phyloP scores from a whole-genome alignment of 2,797 vertebrate species.

The Myotis pilosus region DNA sequence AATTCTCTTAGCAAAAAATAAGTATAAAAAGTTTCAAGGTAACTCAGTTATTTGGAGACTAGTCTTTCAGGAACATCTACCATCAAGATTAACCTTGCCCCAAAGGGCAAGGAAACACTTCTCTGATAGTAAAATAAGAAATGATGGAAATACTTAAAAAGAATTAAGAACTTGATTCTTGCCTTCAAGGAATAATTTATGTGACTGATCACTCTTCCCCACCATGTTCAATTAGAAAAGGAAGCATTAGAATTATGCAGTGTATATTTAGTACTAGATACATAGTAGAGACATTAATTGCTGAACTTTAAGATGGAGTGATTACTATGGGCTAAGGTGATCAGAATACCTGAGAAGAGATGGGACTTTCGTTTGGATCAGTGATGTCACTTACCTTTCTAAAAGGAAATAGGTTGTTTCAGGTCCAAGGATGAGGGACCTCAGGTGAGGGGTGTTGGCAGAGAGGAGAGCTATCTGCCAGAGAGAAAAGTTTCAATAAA shows the following conservation, averaged over 20 bases:
- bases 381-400: background rate
- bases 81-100: slow-evolving; percentile 7
- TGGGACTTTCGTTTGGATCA: background rate
- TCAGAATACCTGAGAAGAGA: background rate
- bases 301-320: background rate
- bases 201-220: background rate
- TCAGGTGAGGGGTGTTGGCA: background rate
- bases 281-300: background rate
- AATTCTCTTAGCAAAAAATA: slow-evolving; percentile 51
- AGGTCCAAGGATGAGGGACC: background rate
- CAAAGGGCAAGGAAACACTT: background rate
- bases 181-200: slow-evolving; percentile 23
- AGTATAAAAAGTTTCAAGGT: background rate
- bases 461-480: background rate
- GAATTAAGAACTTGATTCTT: slow-evolving; percentile 27
- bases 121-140: slow-evolving; percentile 33
- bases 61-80: slow-evolving; percentile 12
- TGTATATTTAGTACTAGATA: background rate
- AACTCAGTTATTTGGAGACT: slow-evolving; percentile 17
- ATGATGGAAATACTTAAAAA: background rate
- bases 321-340: background rate
- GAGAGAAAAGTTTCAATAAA: background rate
- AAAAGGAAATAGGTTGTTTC: slow-evolving; percentile 8
- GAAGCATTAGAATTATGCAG: background rate
- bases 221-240: background rate